Percentiles rank a stretch among this genome's conserved stretches.
Evolutionary conservation across 1,140 invertebrate species (phyloP).

Genomic region (Leucophenga varia): DNA sequence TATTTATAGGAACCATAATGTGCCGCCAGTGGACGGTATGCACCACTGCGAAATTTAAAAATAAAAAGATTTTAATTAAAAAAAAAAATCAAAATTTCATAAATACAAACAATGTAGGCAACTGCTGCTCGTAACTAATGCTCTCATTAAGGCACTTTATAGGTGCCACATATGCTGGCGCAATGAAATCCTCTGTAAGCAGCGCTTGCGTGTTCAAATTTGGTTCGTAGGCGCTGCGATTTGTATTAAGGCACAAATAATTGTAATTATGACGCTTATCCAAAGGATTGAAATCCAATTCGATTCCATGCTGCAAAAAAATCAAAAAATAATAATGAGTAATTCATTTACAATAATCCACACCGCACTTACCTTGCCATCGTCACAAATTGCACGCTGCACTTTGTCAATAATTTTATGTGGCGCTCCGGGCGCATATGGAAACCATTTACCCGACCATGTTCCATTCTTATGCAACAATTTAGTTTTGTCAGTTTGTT

Average conservation of each 20-base stretch:
- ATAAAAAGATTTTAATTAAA: too few species aligned
- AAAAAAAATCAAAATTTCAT: too few species aligned
- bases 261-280: slow-evolving; percentile 66
- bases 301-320: slow-evolving; percentile 64
- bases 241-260: slow-evolving; percentile 49
- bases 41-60: slow-evolving; percentile 64
- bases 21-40: slow-evolving; percentile 79
- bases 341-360: slow-evolving; percentile 13
- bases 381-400: slow-evolving; percentile 63
- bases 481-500: slow-evolving; percentile 20
- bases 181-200: slow-evolving; percentile 63
- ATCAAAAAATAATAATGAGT: slow-evolving; percentile 36
- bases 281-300: slow-evolving; percentile 71
- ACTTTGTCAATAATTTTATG: not conserved
- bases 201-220: slow-evolving; percentile 58
- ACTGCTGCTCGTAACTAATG: slow-evolving; percentile 65
- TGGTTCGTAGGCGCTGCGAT: slow-evolving; percentile 57
- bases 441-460: slow-evolving; percentile 30
- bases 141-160: slow-evolving; percentile 71
- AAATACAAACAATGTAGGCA: slow-evolving; percentile 67
- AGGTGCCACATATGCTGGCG: slow-evolving; percentile 63
- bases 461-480: slow-evolving; percentile 14
- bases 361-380: slow-evolving; percentile 64
- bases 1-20: slow-evolving; percentile 81
- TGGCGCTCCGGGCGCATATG: slow-evolving; percentile 10